Evolutionary conservation across 2,113 vertebrate genomes (phyloP).

Genomic region (Chionomys nivalis): DNA sequence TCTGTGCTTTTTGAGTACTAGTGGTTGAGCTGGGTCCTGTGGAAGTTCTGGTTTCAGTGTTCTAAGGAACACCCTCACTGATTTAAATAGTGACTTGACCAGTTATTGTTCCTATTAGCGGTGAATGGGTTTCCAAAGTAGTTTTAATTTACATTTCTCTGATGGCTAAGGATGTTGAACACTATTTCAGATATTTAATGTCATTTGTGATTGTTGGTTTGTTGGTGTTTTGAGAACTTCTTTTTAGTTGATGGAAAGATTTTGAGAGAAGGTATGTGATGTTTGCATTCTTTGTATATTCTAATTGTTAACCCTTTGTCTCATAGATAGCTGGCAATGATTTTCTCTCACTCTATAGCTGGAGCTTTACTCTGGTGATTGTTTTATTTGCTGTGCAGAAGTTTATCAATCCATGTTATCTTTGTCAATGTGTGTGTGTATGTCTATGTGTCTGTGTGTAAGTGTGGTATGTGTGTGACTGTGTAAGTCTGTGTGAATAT

Average conservation of each 20-base stretch:
- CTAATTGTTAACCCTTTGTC: neutral
- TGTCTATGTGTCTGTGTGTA: neutral
- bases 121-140: neutral
- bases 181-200: neutral
- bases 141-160: neutral
- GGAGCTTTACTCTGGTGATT: neutral
- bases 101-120: neutral
- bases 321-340: neutral
- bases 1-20: no score
- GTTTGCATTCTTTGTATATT: neutral
- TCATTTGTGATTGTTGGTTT: neutral
- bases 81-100: no score
- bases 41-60: neutral
- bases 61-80: neutral
- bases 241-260: neutral
- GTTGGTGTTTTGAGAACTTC: neutral
- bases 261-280: neutral
- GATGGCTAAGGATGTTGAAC: neutral
- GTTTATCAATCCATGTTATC: neutral
- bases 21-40: neutral
- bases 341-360: neutral
- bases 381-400: neutral
- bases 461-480: neutral
- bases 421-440: neutral
- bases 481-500: neutral